Conservation (phyloP, 2,113 vertebrate species). For the Romanogobio albipinnatus region DNA sequence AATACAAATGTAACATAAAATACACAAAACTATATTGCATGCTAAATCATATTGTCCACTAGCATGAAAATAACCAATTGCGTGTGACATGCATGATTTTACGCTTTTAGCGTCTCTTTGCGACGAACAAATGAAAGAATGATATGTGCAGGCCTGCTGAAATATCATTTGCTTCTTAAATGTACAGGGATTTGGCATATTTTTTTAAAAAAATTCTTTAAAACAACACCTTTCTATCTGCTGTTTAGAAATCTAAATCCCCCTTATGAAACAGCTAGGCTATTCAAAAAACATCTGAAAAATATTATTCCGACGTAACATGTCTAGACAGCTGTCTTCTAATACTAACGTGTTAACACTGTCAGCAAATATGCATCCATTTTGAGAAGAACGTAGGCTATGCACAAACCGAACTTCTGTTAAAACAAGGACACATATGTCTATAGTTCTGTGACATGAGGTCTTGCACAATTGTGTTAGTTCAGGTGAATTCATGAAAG, state of each 20-base stretch:
- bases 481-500: not conserved
- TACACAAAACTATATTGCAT: not conserved
- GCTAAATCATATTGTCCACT: not conserved
- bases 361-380: slow-evolving; percentile 13
- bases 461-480: not conserved
- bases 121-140: not conserved
- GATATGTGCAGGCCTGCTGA: not conserved
- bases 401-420: not conserved
- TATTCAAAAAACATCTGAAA: not conserved
- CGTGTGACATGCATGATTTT: not conserved
- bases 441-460: not conserved
- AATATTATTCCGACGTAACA: not conserved
- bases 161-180: not conserved
- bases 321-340: slow-evolving; percentile 8
- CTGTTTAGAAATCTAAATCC: not conserved
- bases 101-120: not conserved
- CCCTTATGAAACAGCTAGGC: not conserved
- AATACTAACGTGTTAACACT: not conserved
- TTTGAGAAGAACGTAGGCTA: not conserved
- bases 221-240: not conserved
- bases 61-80: not conserved
- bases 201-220: no score
- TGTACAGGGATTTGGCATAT: no score
- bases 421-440: not conserved
- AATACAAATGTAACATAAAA: not conserved